Evolutionary conservation across 2,797 vertebrate species (phyloP).

Genomic region (Coreius guichenoti): DNA sequence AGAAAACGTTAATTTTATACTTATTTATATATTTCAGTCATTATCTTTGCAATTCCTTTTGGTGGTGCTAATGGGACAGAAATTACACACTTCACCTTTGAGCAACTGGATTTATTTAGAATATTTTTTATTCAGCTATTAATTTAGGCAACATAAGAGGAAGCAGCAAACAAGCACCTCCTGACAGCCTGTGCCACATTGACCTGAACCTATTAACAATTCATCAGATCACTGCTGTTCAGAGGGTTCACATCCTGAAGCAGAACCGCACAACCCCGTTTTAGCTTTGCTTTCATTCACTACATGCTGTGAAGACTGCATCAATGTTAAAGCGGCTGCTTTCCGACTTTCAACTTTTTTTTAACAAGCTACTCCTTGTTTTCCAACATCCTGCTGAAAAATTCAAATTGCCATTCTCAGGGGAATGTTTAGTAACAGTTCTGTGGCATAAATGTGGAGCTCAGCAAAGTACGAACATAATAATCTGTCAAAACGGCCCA

Average conservation of each 20-base stretch:
- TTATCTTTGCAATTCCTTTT: neutral
- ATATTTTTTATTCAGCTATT: neutral
- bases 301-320: slow-evolving; percentile 49
- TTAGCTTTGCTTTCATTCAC: slow-evolving; percentile 51
- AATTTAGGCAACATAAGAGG: neutral
- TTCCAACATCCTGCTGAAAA: slow-evolving; percentile 47
- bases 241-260: slow-evolving; percentile 42
- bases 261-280: slow-evolving; percentile 35
- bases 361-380: slow-evolving; percentile 55
- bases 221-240: slow-evolving; percentile 54
- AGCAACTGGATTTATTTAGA: neutral
- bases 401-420: slow-evolving; percentile 3
- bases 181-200: slow-evolving; percentile 26
- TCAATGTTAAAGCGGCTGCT: slow-evolving; percentile 28
- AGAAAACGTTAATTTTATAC: neutral
- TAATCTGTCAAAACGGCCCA: slow-evolving; percentile 16
- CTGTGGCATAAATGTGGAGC: slow-evolving; percentile 21
- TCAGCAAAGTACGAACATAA: slow-evolving; percentile 7
- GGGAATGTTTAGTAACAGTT: slow-evolving; percentile 21
- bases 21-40: neutral
- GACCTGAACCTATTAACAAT: slow-evolving; percentile 55
- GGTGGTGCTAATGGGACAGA: neutral
- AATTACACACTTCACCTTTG: neutral
- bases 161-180: slow-evolving; percentile 32
- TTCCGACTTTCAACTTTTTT: slow-evolving; percentile 44